Percentiles rank a stretch among this genome's conserved stretches.
Conservation (phyloP, 2,888 invertebrate species). For the Acleris emargana region DNA sequence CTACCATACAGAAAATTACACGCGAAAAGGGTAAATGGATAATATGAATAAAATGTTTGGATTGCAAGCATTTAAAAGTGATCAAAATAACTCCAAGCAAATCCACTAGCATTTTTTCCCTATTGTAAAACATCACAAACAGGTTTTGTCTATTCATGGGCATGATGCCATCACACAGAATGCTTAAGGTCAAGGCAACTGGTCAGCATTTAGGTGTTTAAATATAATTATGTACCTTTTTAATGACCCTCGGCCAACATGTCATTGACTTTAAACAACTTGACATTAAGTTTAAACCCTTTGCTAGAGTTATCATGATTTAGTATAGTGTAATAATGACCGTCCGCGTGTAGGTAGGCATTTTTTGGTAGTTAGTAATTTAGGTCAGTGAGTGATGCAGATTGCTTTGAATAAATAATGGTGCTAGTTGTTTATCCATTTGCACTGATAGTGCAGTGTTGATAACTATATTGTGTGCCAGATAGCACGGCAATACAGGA, state of each 20-base stretch:
- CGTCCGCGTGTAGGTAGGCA: no score
- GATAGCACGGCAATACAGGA: no score
- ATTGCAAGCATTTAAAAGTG: background rate
- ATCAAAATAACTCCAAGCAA: slow-evolving; percentile 6
- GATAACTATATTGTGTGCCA: no score
- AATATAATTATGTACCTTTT: slow-evolving; percentile 28
- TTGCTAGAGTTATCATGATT: background rate
- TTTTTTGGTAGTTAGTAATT: no score
- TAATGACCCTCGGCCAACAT: background rate
- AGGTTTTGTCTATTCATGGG: slow-evolving; percentile 46
- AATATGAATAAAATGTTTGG: background rate
- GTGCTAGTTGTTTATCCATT: no score
- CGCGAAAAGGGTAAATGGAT: no score
- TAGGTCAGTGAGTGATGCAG: no score
- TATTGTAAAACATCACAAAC: slow-evolving; percentile 43
- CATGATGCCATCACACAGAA: slow-evolving; percentile 49
- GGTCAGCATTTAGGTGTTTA: slow-evolving; percentile 18
- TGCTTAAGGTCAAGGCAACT: slow-evolving; percentile 55
- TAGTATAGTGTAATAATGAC: no score
- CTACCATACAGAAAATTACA: no score
- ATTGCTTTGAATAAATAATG: no score
- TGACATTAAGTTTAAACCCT: slow-evolving; percentile 5
- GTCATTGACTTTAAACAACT: slow-evolving; percentile 25
- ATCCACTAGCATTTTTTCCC: slow-evolving; percentile 12
- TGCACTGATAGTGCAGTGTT: no score